Base-by-base conservation (phyloP, 1,140 invertebrate species). In the Reticulitermes speratus region DNA sequence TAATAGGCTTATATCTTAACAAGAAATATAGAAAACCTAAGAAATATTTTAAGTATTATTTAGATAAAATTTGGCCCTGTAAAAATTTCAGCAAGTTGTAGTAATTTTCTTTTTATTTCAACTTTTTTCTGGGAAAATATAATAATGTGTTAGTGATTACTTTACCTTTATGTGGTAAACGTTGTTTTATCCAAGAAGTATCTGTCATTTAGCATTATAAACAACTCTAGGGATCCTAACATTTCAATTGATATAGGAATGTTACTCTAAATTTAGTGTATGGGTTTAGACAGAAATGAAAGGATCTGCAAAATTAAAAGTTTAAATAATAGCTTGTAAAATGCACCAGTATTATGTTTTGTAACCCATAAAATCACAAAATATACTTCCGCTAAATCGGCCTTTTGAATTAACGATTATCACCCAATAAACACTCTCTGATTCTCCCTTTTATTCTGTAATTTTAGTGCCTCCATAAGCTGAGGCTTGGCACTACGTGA, bases 351-450 rank as follows among this genome's bases (percentile, higher is more conserved):
- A 9, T 25, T 30, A 0, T 30, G 65, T 75, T 75, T n/a, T n/a
- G 65, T 30, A 16, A 75, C 25, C 65, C n/a, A 75, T 75, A 75
- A 3, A 75, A 30, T 30, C 65, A 75, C 65, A 30, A n/a, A n/a
- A 75, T 75, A 30, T 8, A 11, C 25, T 75, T 75, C 65, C 25
- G n/a, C n/a, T 75, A 75, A 75, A 75, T 30, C 65, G 65, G 14
- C 65, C 9, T 75, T 75, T 75, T 75, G 65, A 75, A 75, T n/a
- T n/a, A 30, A 75, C 65, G 65, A 30, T 75, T n/a, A 75, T 30
- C 65, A 75, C n/a, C 65, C 65, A 75, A 75, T 75, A 75, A 75
- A 75, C 65, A 30, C 65, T 75, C 25, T 30, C n/a, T 75, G n/a
- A 75, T 75, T 75, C 65, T 75, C 25, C 9, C 6, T 75, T 75